Evolutionary conservation across 2,888 invertebrate species (phyloP), one percentile per base, ranked within the genome.

Genomic region (Drosophila conformis): DNA sequence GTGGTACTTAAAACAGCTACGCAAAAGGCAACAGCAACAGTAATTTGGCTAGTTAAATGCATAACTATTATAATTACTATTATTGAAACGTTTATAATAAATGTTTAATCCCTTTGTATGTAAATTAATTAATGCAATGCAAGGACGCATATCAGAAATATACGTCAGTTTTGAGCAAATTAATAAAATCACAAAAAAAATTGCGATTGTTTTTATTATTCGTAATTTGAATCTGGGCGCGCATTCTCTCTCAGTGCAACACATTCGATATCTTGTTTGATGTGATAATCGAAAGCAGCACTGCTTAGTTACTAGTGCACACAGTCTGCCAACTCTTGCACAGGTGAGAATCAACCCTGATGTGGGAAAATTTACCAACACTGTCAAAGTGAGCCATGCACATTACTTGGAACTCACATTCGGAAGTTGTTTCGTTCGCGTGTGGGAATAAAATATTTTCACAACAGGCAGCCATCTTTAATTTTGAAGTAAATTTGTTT

Each of bases 91-190:
- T 78, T 83, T 81, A 84, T 29, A 73, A 82, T 84, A 76, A 82
- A 78, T 67, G 88, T 80, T 84, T 86, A 86, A 74, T 77, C 83
- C 84, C 88, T 86, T 88, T 84, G 86, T 88, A 88, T 86, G 86
- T 86, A 83, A 80, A 88, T 83, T 81, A 61, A 83, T 57, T 61
- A 61, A 66, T 69, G 83, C 81, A 76, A 71, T 84, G 59, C 73
- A 73, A 86, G 70, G 81, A 56, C 75, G 83, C 80, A 76, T 83
- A 72, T 69, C 51, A 31, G 29, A 67, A 58, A 54, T 67, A 67
- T 80, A 74, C 81, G 86, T 68, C 83, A 88, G 65, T 88, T 84
- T 88, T 80, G 80, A 77, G 88, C 86, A 83, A 84, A 74, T 80
- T 73, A 69, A 87, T 87, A 85, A 83, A 78, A 85, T 62, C 59